Conservation (phyloP, 2,113 vertebrate species). For the Crocuta crocuta region DNA sequence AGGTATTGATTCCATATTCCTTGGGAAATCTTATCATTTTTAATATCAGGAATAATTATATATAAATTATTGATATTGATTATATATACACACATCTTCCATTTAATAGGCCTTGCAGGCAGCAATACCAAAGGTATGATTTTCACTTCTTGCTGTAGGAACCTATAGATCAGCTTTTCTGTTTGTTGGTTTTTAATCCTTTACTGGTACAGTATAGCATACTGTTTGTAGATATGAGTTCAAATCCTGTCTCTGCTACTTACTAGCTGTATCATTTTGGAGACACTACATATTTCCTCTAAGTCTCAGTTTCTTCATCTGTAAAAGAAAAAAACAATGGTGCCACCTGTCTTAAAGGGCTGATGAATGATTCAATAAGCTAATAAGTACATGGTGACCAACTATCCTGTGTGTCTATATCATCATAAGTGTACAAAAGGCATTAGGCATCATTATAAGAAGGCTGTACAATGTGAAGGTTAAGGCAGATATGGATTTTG, state of each 20-base stretch:
- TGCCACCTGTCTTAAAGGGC: background rate
- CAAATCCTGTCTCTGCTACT: background rate
- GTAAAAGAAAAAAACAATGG: constrained; percentile 13
- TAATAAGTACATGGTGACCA: background rate
- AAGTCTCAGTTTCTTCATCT: background rate
- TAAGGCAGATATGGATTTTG: constrained; percentile 16
- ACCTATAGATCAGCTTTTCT: background rate
- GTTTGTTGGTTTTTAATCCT: background rate
- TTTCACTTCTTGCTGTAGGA: background rate
- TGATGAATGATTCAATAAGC: background rate
- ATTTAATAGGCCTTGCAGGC: background rate
- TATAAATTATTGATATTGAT: background rate
- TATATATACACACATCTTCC: background rate
- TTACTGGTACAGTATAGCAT: background rate
- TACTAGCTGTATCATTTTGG: constrained; percentile 5
- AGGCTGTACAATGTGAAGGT: background rate
- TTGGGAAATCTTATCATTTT: background rate
- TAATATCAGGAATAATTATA: background rate
- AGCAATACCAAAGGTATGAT: background rate
- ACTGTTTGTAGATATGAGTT: background rate
- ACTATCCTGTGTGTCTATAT: background rate
- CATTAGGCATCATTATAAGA: background rate
- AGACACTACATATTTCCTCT: background rate
- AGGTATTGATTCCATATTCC: background rate
- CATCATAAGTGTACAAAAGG: background rate